These are phyloP conservation scores for Mesorhabditis sp. DNA, from an alignment of 2,888 invertebrate genomes.

Conservation along the genomic window DNA sequence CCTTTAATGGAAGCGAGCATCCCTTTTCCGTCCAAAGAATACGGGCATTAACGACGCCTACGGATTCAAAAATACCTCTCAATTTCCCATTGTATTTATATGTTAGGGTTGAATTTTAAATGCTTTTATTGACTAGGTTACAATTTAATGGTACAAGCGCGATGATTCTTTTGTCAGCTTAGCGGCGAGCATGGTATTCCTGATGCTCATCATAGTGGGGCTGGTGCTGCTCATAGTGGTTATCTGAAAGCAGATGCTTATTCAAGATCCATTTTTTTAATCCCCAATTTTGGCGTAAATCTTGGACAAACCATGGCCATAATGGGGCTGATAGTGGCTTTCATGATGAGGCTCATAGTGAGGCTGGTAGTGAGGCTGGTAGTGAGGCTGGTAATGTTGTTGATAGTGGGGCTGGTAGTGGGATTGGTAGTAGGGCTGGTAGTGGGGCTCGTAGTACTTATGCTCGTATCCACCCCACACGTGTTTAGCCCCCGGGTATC, in stretches of 20 bases:
- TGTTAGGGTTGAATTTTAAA: no score
- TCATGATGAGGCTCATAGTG: not conserved
- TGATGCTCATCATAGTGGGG: not conserved
- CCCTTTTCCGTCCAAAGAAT: no score
- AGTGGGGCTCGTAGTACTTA: not conserved
- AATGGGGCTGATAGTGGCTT: not conserved
- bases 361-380: conserved; percentile 1
- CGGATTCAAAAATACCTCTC: no score
- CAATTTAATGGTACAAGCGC: no score
- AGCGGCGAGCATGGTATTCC: not conserved
- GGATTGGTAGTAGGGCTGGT: no score
- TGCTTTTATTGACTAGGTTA: no score
- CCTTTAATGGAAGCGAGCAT: no score
- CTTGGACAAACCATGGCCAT: not conserved
- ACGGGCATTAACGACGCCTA: no score
- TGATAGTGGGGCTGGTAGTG: no score
- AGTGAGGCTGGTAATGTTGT: not conserved
- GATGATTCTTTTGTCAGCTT: not conserved
- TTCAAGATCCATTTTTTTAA: not conserved
- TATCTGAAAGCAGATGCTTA: not conserved
- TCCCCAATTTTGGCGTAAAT: not conserved
- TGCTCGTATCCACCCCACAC: not conserved
- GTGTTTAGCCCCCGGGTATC: no score
- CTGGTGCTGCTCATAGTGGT: not conserved
- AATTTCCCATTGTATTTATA: no score